Evolutionary conservation across 2,113 vertebrate species (phyloP).

Genomic region (Mirounga angustirostris): DNA sequence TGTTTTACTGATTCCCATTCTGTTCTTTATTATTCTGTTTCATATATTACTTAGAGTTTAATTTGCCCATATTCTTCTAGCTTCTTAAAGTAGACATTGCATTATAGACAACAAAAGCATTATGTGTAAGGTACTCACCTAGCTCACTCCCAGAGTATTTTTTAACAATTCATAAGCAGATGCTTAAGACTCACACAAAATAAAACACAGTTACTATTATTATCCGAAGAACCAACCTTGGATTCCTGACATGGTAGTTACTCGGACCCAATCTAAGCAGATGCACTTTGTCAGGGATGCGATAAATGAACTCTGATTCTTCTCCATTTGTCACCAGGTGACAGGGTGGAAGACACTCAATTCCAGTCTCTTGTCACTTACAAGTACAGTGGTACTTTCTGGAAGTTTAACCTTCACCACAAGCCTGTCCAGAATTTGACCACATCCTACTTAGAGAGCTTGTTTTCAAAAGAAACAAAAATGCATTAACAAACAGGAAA

Average conservation of each 20-base stretch:
- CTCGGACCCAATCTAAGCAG: neutral
- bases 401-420: constrained; percentile 3
- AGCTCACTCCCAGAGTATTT: neutral
- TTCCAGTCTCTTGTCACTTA: neutral
- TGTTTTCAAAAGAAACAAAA: constrained; percentile 63
- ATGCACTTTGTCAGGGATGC: neutral
- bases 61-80: neutral
- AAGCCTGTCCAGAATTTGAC: constrained; percentile 17
- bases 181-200: neutral
- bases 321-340: neutral
- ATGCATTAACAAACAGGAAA: neutral
- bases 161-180: neutral
- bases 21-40: neutral
- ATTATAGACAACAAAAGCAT: neutral
- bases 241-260: neutral
- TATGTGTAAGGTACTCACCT: too few species aligned
- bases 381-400: neutral
- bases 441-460: constrained; percentile 49
- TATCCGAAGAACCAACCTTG: neutral
- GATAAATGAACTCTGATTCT: neutral
- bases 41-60: neutral
- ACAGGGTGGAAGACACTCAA: neutral
- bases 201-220: neutral
- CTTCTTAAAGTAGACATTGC: neutral
- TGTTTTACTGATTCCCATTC: neutral